These are phyloP conservation scores for Melikaiella ostensackeni DNA, from an alignment of 2,888 invertebrate genomes.

Conservation along the genomic window DNA sequence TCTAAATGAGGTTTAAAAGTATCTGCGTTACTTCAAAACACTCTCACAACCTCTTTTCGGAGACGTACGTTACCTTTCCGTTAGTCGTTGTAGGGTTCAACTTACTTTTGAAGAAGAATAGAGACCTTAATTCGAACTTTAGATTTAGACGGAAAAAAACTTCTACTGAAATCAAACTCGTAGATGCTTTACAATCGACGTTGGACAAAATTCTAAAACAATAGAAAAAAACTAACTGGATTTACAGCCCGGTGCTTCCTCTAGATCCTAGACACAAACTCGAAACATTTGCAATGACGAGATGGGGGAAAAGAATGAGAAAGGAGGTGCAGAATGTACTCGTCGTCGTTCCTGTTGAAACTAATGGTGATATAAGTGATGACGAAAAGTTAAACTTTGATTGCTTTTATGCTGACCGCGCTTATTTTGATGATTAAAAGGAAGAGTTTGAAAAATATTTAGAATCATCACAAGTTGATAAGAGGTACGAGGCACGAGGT, in stretches of 20 bases:
- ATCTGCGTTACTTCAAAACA: neutral
- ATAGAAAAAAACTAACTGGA: neutral
- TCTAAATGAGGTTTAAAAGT: neutral
- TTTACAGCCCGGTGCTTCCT: neutral
- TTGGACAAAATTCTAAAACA: neutral
- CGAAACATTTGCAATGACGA: neutral
- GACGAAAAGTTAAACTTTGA: no score
- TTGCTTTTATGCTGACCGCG: neutral
- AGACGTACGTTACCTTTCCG: neutral
- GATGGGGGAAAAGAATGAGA: neutral
- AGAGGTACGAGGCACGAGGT: neutral
- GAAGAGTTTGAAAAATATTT: no score
- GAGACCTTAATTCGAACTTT: neutral
- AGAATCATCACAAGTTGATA: no score
- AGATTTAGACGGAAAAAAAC: no score
- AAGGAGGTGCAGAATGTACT: neutral
- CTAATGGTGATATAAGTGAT: no score
- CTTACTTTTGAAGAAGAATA: neutral
- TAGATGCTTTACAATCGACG: neutral
- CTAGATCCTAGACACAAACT: neutral
- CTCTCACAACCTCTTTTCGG: neutral
- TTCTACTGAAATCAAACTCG: neutral
- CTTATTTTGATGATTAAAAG: no score
- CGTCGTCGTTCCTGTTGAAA: no score
- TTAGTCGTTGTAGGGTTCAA: conserved; percentile 12